Evolutionary conservation across 2,797 vertebrate genomes (phyloP).

Genomic region (Nasua narica): DNA sequence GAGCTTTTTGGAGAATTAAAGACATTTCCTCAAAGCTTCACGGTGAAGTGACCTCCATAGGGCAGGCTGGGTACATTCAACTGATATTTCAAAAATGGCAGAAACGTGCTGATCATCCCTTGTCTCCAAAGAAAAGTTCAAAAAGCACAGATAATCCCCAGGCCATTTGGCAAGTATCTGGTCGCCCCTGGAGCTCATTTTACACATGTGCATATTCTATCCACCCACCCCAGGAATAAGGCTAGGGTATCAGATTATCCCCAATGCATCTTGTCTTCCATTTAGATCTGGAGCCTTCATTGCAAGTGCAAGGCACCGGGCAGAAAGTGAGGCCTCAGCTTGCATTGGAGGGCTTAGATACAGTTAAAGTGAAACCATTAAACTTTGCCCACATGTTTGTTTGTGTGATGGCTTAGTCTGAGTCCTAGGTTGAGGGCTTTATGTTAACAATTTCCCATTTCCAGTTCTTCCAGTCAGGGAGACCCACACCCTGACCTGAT

Average conservation of each 20-base stretch:
- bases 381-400: background rate
- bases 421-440: background rate
- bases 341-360: background rate
- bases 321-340: background rate
- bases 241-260: background rate
- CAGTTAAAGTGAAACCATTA: background rate
- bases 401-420: background rate
- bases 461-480: background rate
- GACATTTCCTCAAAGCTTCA: background rate
- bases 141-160: background rate
- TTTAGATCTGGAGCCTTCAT: background rate
- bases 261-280: background rate
- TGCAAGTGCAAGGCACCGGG: background rate
- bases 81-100: slow-evolving; percentile 31
- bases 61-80: background rate
- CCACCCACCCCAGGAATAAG: background rate
- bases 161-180: background rate
- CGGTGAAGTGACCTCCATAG: background rate
- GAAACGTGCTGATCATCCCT: background rate
- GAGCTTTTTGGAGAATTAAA: background rate
- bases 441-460: background rate
- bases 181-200: background rate
- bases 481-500: rapidly evolving
- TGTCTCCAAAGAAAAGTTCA: background rate
- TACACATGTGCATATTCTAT: background rate